phyloP scores from a whole-genome alignment of 2,113 vertebrate genomes.

The Columba livia region DNA sequence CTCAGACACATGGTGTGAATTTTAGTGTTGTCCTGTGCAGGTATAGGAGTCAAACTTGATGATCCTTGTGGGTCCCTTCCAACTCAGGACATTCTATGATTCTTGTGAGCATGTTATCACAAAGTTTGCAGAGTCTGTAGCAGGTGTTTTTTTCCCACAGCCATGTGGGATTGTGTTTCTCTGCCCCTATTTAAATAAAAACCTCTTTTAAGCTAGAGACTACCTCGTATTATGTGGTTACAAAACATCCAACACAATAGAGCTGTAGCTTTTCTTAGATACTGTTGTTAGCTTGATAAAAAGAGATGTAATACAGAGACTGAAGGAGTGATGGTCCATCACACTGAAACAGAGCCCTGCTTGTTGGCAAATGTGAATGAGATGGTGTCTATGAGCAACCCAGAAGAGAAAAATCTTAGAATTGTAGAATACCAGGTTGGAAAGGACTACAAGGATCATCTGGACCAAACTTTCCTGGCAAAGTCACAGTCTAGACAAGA shows the following conservation, averaged over 20 bases:
- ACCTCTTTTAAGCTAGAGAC: neutral
- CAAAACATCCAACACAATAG: neutral
- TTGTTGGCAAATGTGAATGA: neutral
- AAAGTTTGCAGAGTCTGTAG: neutral
- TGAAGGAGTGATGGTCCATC: neutral
- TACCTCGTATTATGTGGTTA: neutral
- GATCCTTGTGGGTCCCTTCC: too few species aligned
- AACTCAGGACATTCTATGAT: too few species aligned
- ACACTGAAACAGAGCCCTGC: neutral
- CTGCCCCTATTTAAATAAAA: fast-evolving
- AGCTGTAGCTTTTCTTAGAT: neutral
- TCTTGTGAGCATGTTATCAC: neutral
- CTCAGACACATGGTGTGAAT: too few species aligned
- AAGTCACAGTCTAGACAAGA: too few species aligned
- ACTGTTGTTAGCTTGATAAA: neutral
- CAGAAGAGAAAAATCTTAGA: neutral
- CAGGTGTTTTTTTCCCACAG: neutral
- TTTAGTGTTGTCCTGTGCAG: too few species aligned
- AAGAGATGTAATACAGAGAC: neutral
- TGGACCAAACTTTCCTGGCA: too few species aligned
- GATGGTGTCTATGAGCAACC: neutral
- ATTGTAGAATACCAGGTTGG: too few species aligned
- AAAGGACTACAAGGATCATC: too few species aligned
- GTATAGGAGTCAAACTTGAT: too few species aligned
- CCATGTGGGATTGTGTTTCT: neutral